These are phyloP conservation scores for Rosalia funebris DNA, from an alignment of 2,888 invertebrate genomes.

Conservation along the genomic window DNA sequence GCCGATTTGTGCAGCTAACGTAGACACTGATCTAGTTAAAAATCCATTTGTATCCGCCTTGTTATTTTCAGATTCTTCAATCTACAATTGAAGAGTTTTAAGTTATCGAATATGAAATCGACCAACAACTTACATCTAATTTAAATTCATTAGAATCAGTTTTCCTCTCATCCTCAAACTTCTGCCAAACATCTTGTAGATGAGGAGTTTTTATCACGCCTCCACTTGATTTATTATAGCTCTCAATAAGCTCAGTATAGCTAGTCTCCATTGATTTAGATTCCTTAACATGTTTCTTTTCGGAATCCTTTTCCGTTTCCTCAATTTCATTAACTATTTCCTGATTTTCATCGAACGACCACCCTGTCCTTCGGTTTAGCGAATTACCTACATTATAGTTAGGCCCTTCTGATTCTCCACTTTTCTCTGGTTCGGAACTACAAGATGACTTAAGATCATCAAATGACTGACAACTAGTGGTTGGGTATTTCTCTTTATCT, in stretches of 20 bases:
- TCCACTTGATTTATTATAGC: constrained; percentile 66
- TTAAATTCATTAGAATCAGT: background rate
- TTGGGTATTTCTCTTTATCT: constrained; percentile 49
- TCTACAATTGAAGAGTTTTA: constrained; percentile 17
- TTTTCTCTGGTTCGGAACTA: constrained; percentile 43
- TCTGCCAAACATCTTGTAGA: constrained; percentile 72
- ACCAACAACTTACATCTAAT: constrained; percentile 2
- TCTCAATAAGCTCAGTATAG: constrained; percentile 70
- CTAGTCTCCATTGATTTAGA: constrained; percentile 64
- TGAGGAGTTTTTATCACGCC: constrained; percentile 66
- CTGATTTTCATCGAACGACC: constrained; percentile 67
- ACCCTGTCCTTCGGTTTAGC: constrained; percentile 72
- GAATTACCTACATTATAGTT: constrained; percentile 70
- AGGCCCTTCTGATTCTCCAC: constrained; percentile 36
- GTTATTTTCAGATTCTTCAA: constrained; percentile 25
- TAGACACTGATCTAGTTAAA: constrained; percentile 42
- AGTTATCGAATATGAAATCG: background rate
- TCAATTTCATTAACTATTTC: constrained; percentile 22
- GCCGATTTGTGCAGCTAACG: constrained; percentile 74
- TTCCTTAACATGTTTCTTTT: constrained; percentile 30
- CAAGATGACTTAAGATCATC: constrained; percentile 38
- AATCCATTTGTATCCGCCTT: constrained; percentile 29
- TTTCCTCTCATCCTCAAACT: constrained; percentile 61
- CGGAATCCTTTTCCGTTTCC: constrained; percentile 21
- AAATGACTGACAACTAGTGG: constrained; percentile 33